Evolutionary conservation across 2,113 vertebrate genomes (phyloP).

Genomic region (Opisthocomus hoazin): DNA sequence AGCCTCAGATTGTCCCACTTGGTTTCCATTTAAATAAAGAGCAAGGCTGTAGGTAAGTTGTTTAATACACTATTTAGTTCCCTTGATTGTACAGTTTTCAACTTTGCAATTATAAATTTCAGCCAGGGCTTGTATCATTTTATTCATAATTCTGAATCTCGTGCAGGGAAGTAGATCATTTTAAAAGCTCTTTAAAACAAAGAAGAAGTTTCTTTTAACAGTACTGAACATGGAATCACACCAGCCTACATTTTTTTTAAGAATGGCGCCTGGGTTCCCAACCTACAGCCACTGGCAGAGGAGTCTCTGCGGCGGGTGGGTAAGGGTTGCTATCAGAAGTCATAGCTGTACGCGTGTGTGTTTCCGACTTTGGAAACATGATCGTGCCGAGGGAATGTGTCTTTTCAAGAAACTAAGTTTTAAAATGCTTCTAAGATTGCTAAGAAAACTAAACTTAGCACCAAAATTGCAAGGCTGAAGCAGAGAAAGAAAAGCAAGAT

Average conservation of each 20-base stretch:
- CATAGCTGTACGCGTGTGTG: fast-evolving
- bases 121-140: not conserved
- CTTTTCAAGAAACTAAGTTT: not conserved
- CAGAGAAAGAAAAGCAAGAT: not conserved
- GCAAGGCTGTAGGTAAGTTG: not conserved
- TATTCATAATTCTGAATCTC: not conserved
- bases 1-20: not conserved
- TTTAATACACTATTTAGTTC: not conserved
- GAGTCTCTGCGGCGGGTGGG: not conserved
- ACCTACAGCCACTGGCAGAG: not conserved
- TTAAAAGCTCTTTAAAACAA: not conserved
- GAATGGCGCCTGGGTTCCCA: not conserved
- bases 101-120: not conserved
- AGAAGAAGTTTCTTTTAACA: not conserved
- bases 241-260: not conserved
- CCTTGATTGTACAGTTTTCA: not conserved
- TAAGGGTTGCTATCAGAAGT: not conserved
- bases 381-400: not conserved
- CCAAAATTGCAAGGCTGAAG: not conserved
- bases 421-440: not conserved
- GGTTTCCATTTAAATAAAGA: not conserved
- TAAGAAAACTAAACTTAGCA: not conserved
- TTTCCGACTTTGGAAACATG: not conserved
- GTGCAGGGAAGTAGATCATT: not conserved
- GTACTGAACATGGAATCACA: not conserved